Evolutionary conservation across 2,888 invertebrate species (phyloP).

Genomic region (Drosophila ezoana): DNA sequence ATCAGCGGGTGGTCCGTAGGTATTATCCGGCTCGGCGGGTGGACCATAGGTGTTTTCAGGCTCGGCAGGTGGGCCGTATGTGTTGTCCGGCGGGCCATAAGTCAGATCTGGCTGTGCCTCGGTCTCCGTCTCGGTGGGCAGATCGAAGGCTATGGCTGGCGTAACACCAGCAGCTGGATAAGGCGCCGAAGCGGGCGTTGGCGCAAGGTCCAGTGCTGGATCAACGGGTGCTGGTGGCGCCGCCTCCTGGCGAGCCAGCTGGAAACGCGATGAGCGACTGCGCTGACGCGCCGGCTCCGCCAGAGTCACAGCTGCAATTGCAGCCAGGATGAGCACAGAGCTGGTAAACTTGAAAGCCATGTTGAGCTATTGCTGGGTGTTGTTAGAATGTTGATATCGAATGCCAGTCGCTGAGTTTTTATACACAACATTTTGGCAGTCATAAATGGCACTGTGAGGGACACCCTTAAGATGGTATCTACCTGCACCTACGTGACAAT

Average conservation of each 20-base stretch:
- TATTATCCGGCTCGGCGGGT: constrained; percentile 65
- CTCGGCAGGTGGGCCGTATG: constrained; percentile 61
- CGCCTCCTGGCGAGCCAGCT: constrained; percentile 71
- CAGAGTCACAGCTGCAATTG: constrained; percentile 53
- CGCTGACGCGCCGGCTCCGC: constrained; percentile 66
- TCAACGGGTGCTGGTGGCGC: constrained; percentile 55
- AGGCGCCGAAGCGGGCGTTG: constrained; percentile 63
- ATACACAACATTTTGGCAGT: constrained; percentile 57
- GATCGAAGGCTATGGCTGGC: constrained; percentile 74
- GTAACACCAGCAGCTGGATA: constrained; percentile 80
- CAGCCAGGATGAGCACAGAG: constrained; percentile 61
- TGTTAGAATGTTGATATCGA: constrained; percentile 66
- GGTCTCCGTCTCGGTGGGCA: constrained; percentile 75
- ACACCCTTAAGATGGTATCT: constrained; percentile 54
- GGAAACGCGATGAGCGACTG: constrained; percentile 63
- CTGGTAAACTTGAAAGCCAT: constrained; percentile 72
- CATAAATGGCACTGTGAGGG: constrained; percentile 67
- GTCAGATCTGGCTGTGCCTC: constrained; percentile 74
- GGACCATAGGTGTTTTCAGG: constrained; percentile 70
- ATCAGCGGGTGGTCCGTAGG: constrained; percentile 69
- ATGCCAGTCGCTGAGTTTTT: constrained; percentile 44
- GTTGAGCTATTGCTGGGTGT: constrained; percentile 56
- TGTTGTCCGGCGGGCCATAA: constrained; percentile 65
- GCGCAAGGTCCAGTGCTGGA: constrained; percentile 44
- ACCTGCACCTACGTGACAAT: constrained; percentile 66